phyloP scores from a whole-genome alignment of 2,888 invertebrate species.

The Amphipoea oculea region DNA sequence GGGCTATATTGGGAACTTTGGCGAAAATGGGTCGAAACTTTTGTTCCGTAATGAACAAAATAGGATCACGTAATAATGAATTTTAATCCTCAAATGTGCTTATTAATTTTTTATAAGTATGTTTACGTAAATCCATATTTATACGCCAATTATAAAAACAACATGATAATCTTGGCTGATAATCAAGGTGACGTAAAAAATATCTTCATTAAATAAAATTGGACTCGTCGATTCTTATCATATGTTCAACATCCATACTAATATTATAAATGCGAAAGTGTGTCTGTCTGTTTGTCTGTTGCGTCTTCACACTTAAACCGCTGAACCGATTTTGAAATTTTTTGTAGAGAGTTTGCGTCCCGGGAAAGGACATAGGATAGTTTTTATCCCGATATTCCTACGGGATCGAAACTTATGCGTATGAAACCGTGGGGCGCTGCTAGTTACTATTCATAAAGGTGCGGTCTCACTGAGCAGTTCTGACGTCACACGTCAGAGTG shows the following conservation, averaged over 20 bases:
- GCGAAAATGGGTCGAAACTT: background rate
- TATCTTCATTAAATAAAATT: conserved; percentile 20
- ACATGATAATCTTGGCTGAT: conserved; percentile 32
- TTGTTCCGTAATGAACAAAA: background rate
- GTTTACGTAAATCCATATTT: background rate
- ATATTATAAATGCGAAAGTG: too few species aligned
- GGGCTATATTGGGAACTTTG: background rate
- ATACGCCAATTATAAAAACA: conserved; percentile 18
- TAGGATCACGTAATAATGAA: background rate
- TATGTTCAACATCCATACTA: background rate
- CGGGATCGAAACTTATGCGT: too few species aligned
- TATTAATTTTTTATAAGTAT: background rate
- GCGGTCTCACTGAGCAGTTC: background rate
- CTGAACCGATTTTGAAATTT: too few species aligned
- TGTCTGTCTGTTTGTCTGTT: too few species aligned
- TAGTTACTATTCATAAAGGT: background rate
- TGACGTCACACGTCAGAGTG: background rate
- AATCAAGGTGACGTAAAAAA: conserved; percentile 32
- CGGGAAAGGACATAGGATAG: too few species aligned
- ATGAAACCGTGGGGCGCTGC: too few species aligned
- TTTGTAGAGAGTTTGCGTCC: too few species aligned
- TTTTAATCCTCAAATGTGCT: background rate
- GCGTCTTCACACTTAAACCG: too few species aligned
- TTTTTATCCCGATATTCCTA: too few species aligned
- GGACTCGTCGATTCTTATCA: conserved; percentile 21